phyloP scores from a whole-genome alignment of 35 echinoderm and acorn worm genomes.

The Apostichopus japonicus region DNA sequence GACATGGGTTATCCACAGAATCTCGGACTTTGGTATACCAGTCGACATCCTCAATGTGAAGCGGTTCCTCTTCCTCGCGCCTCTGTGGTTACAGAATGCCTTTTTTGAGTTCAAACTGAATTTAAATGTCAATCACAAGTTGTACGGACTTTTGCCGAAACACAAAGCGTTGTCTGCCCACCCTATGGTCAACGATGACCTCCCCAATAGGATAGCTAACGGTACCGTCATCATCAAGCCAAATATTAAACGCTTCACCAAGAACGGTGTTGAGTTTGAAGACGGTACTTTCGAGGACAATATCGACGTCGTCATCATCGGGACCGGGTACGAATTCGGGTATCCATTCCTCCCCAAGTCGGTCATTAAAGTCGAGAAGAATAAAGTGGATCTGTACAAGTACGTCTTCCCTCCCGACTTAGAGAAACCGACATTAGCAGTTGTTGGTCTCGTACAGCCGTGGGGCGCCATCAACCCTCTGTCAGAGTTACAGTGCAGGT shows the following conservation, averaged over 20 bases:
- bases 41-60: conserved; percentile 19
- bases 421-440: conserved; percentile 53
- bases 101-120: conserved; percentile 1
- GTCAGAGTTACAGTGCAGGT: conserved; percentile 73
- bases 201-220: conserved; percentile 61
- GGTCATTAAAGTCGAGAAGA: conserved; percentile 50
- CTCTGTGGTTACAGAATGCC: neutral
- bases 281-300: conserved; percentile 75
- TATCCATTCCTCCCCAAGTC: conserved; percentile 71
- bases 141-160: conserved; percentile 43
- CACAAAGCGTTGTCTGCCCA: conserved; percentile 18
- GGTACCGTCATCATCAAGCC: conserved; percentile 59
- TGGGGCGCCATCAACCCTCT: conserved; percentile 68
- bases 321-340: conserved; percentile 64
- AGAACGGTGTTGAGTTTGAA: conserved; percentile 64
- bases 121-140: conserved; percentile 23
- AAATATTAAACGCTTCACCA: conserved; percentile 44
- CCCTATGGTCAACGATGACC: conserved; percentile 64
- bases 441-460: conserved; percentile 54
- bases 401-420: conserved; percentile 70
- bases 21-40: conserved; percentile 52
- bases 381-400: conserved; percentile 69
- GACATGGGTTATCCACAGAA: conserved; percentile 58
- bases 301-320: conserved; percentile 69
- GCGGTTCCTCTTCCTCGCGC: neutral